A percentile compares a stretch with the other conserved stretches of the same genome.
Evolutionary conservation across 2,113 vertebrate genomes (phyloP).

Genomic region (Plestiodon gilberti): DNA sequence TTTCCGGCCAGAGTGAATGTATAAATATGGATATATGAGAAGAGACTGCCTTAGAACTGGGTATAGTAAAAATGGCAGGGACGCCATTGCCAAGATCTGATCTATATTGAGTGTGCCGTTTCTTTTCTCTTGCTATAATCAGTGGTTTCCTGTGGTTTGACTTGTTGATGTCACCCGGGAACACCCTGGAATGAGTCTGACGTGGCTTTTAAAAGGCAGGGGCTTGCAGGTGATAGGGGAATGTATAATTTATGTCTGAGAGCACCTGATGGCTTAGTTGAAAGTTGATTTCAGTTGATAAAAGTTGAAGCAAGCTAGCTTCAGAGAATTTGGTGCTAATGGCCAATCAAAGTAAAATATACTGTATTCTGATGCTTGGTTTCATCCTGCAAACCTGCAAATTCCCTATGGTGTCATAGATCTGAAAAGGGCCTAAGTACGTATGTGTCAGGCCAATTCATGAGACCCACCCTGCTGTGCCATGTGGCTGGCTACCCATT

Average conservation of each 20-base stretch:
- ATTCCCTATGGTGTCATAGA: neutral
- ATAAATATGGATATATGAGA: neutral
- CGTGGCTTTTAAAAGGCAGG: neutral
- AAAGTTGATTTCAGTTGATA: no score
- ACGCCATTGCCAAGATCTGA: neutral
- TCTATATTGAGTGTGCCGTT: constrained; percentile 20
- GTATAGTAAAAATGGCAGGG: neutral
- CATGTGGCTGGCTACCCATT: neutral
- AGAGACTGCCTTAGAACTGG: neutral
- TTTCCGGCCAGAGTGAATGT: neutral
- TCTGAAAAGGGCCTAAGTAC: neutral
- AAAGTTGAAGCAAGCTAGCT: no score
- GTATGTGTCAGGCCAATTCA: neutral
- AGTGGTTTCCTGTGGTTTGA: constrained; percentile 1
- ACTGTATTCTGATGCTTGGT: neutral
- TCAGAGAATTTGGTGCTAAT: neutral
- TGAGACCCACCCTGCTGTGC: neutral
- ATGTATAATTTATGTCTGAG: neutral
- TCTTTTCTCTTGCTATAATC: constrained; percentile 34
- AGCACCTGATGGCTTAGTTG: neutral
- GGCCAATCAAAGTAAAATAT: neutral
- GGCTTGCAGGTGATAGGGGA: neutral
- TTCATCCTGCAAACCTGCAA: neutral
- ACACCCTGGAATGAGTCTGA: constrained; percentile 10
- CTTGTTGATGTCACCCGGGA: neutral